Evolutionary conservation across 2,113 vertebrate species (phyloP).

Genomic region (Caranx ignobilis): DNA sequence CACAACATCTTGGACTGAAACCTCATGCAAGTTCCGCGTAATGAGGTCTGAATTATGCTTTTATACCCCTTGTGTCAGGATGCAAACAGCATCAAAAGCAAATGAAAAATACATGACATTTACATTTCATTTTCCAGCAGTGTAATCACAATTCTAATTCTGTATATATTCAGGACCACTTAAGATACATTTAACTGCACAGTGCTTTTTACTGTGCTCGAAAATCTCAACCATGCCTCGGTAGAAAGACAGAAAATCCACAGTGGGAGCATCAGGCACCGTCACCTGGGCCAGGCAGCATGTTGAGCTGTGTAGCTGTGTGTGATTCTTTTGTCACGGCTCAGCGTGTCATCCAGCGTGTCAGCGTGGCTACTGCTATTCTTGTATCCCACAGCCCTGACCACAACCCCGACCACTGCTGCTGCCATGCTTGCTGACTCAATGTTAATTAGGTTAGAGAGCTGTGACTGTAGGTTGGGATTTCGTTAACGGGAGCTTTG

Average conservation of each 20-base stretch:
- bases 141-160: constrained; percentile 5
- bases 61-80: constrained; percentile 18
- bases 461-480: constrained; percentile 68
- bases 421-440: constrained; percentile 73
- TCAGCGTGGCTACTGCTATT: constrained; percentile 72
- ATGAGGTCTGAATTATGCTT: constrained; percentile 39
- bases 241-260: constrained; percentile 8
- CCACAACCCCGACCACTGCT: constrained; percentile 64
- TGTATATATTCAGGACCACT: constrained; percentile 18
- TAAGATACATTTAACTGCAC: constrained; percentile 23
- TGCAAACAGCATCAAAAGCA: constrained; percentile 19
- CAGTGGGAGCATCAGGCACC: constrained; percentile 38
- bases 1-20: not conserved
- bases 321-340: constrained; percentile 73
- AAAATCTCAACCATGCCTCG: constrained; percentile 7
- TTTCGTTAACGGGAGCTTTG: constrained; percentile 74
- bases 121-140: constrained; percentile 30
- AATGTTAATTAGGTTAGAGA: constrained; percentile 80
- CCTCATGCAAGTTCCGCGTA: constrained; percentile 7
- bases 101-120: constrained; percentile 50
- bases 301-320: constrained; percentile 61
- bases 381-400: constrained; percentile 64
- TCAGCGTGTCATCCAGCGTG: constrained; percentile 72
- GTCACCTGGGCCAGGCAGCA: constrained; percentile 62
- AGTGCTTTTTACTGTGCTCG: constrained; percentile 2